Base-by-base conservation (phyloP, 2,113 vertebrate species). In the Leptodactylus fuscus region DNA sequence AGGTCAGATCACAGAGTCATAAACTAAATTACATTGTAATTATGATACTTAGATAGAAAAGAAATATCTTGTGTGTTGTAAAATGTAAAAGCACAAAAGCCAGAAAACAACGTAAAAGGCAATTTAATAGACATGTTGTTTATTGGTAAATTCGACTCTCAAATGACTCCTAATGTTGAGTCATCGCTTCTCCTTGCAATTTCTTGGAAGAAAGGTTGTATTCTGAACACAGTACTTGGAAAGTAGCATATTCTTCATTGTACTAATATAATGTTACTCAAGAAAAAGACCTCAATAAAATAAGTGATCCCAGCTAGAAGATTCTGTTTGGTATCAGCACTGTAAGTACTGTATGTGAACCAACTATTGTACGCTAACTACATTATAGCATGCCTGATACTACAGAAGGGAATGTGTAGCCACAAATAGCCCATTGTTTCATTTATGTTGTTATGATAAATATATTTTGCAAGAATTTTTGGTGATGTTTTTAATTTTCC, bases 91-190 rank as follows among this genome's bases (percentile, higher is more conserved):
- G 16, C 29, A 29, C 24, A 67, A 67, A 67, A 34, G 16, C 29
- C 62, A 69, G 65, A 69, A 69, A 69, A 34, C 65, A 69, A 34
- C 0, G 18, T 69, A 69, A 22, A 69, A 69, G 11, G 9, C 65
- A 38, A 38, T 69, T 69, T 36, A 69, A 69, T 38, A 38, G 22
- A 41, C 38, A 41, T 70, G 34, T 73, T 36, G 34, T 70, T 70
- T 73, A 41, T 73, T 27, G 46, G 8, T 73, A 44, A 44, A 73
- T 73, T 73, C 10, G 22, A 46, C 36, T 73, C 36, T 24, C 70
- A 73, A 46, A 73, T 73, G 38, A 5, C 22, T 46, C 70, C 38
- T 44, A 13, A 73, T 46, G 70, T 73, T 73, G 70, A 73, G 38
- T 46, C 38, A 73, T 27, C 32, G 22, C 9, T 65, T 65, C 22